Percentiles rank a stretch among this genome's conserved stretches.
Evolutionary conservation across 2,113 vertebrate species (phyloP).

Genomic region (Petroica traversi): DNA sequence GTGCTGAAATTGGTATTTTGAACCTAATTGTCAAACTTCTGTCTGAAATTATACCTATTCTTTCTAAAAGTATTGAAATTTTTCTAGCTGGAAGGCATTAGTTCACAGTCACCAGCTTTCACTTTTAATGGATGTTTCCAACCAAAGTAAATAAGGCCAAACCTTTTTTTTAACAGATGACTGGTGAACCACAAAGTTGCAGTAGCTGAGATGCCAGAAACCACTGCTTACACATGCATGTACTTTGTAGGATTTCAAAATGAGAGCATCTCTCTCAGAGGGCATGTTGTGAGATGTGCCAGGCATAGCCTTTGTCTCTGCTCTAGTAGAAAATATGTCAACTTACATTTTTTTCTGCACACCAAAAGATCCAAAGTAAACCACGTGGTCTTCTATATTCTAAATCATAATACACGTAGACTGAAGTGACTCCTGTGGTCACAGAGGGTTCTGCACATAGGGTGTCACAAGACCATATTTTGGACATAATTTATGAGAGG

Average conservation of each 20-base stretch:
- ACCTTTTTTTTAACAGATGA: not conserved
- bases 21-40: not conserved
- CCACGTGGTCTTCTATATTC: not conserved
- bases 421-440: not conserved
- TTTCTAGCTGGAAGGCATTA: not conserved
- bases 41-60: not conserved
- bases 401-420: not conserved
- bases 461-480: not conserved
- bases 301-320: not conserved
- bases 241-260: not conserved
- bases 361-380: not conserved
- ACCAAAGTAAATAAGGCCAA: not conserved
- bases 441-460: not conserved
- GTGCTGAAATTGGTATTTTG: not conserved
- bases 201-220: not conserved
- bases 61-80: not conserved
- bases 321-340: rapidly evolving
- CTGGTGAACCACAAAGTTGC: not conserved
- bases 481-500: not conserved
- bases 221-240: not conserved
- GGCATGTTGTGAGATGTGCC: not conserved
- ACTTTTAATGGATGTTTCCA: not conserved
- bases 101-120: not conserved
- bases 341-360: not conserved
- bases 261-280: not conserved